phyloP scores from a whole-genome alignment of 2,888 invertebrate species.

The Nephrotoma guestfalica region DNA sequence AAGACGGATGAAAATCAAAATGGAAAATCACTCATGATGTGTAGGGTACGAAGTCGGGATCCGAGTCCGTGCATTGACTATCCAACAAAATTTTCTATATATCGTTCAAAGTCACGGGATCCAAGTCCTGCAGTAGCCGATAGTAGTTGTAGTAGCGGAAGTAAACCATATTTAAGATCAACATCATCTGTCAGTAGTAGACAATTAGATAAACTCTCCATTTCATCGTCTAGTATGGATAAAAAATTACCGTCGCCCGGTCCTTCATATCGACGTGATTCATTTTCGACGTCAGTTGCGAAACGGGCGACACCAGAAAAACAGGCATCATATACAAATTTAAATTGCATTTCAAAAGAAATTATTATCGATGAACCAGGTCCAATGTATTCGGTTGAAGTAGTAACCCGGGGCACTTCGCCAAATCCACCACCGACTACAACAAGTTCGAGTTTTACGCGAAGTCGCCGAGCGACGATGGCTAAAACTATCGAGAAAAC shows the following conservation, averaged over 20 bases:
- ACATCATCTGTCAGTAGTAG: not conserved
- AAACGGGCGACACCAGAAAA: not conserved
- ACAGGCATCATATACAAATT: slow-evolving; percentile 13
- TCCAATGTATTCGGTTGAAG: slow-evolving; percentile 38
- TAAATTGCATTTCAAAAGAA: slow-evolving; percentile 12
- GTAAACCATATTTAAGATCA: slow-evolving; percentile 16
- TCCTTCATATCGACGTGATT: not conserved
- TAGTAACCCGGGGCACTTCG: slow-evolving; percentile 63
- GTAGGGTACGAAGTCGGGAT: slow-evolving; percentile 9
- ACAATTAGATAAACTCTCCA: not conserved
- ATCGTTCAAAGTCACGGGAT: slow-evolving; percentile 17
- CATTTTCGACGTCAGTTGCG: not conserved
- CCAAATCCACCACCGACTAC: slow-evolving; percentile 47
- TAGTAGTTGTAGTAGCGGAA: slow-evolving; percentile 8
- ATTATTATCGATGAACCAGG: slow-evolving; percentile 12
- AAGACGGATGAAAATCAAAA: slow-evolving; percentile 8
- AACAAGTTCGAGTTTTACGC: slow-evolving; percentile 43
- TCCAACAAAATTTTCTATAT: slow-evolving; percentile 21
- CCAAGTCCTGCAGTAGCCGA: slow-evolving; percentile 12
- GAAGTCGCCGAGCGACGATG: slow-evolving; percentile 46
- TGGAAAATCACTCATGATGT: not conserved
- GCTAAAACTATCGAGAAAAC: slow-evolving; percentile 58
- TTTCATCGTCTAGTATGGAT: slow-evolving; percentile 6
- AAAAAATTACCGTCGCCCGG: slow-evolving; percentile 11
- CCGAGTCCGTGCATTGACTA: slow-evolving; percentile 11